Evolutionary conservation across 2,113 vertebrate genomes (phyloP), one percentile per base, ranked within the genome.

Genomic region (Microcebus murinus): DNA sequence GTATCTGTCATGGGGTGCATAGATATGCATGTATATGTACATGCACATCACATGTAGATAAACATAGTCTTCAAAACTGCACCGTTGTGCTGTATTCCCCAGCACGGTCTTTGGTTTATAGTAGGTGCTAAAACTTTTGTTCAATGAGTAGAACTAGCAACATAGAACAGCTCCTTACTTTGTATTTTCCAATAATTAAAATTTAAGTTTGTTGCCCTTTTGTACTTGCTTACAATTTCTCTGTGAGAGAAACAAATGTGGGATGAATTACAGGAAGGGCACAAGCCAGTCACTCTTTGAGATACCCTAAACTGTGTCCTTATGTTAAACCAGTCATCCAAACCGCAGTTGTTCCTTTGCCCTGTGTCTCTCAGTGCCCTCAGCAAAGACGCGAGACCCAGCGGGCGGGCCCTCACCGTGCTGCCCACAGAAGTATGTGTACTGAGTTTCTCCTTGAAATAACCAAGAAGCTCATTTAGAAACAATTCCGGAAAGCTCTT

Each of bases 161-260:
- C 20, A 82, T 1, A 39, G 6, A 85, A 42, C 18, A 68, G 15
- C 59, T 82, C 86, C 17, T 71, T 29, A 76, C 57, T 39, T 87
- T 76, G 36, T 50, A 29, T 91, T 95, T 93, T 86, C 20, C 18
- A 68, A 91, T 25, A 15, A 95, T 93, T 77, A 31, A 7, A 73
- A 57, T 59, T 29, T 61, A 67, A 86, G 17, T 23, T 50, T 20
- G 39, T 27, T 14, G 8, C 3, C 15, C 14, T 73, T 71, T 21
- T 84, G 80, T 42, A 71, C 73, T 52, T 81, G 34, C 95, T 71
- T 63, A 70, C 90, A 81, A 87, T 79, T 27, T 95, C 4, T 70
- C 52, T 96, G 82, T 55, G 59, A 91, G 68, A 59, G 74, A 65
- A 59, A 52, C 31, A 86, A 45, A 68, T 36, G 77, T 20, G 21